Conservation (phyloP, 2,888 invertebrate species). For the Calephelis perditalis region DNA sequence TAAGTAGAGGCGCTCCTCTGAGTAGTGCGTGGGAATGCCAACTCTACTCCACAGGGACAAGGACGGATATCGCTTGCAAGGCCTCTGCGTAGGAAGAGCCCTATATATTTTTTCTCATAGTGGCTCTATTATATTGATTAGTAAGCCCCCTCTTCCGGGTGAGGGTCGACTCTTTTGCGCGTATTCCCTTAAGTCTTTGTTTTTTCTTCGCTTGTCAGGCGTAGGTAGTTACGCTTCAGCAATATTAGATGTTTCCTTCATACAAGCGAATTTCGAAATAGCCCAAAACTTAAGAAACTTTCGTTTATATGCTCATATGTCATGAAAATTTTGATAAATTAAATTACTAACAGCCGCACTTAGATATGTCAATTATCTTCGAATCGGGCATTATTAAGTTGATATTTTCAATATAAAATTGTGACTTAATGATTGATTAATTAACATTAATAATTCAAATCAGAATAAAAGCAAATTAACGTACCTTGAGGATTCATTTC, state of each 20-base stretch:
- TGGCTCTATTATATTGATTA: conserved; percentile 78
- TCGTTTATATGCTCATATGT: too few relatives aligned
- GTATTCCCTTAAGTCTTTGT: conserved; percentile 63
- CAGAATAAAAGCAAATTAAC: conserved; percentile 13
- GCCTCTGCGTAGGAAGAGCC: conserved; percentile 47
- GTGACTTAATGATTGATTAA: too few relatives aligned
- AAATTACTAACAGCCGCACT: too few relatives aligned
- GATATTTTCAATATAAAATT: too few relatives aligned
- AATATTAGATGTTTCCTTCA: conserved; percentile 19
- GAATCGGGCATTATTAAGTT: too few relatives aligned
- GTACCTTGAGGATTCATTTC: conserved; percentile 42
- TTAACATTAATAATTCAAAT: too few relatives aligned
- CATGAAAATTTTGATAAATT: too few relatives aligned
- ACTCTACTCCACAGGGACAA: conserved; percentile 36
- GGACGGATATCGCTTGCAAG: conserved; percentile 34
- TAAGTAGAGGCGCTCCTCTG: conserved; percentile 70
- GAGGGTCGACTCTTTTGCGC: conserved; percentile 63
- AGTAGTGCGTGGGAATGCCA: conserved; percentile 33
- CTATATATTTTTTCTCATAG: conserved; percentile 66
- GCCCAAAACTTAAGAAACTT: too few relatives aligned
- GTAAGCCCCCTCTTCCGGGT: conserved; percentile 68
- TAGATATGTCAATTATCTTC: too few relatives aligned
- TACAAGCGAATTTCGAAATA: background rate
- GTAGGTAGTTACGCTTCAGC: conserved; percentile 28
- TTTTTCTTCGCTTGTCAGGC: conserved; percentile 38